Evolutionary conservation across 2,888 invertebrate genomes (phyloP).

Genomic region (Platerodrilus igneus): DNA sequence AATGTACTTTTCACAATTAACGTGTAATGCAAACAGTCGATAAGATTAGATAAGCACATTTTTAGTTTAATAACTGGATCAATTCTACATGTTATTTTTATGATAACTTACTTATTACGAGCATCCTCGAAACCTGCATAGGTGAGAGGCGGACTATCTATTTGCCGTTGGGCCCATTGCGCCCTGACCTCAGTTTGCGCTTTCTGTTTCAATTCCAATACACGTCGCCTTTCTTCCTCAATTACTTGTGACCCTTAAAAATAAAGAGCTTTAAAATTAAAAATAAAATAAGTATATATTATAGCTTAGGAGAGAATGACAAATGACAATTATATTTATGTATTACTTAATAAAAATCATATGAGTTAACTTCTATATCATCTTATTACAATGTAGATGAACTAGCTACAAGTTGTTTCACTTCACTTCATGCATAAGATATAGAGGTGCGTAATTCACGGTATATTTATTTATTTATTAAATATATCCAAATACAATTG

Average conservation of each 20-base stretch:
- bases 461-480: too few species aligned
- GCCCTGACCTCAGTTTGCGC: slow-evolving; percentile 87
- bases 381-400: too few species aligned
- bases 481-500: too few species aligned
- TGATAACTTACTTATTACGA: slow-evolving; percentile 36
- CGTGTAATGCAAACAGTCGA: not conserved
- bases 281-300: too few species aligned
- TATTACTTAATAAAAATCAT: too few species aligned
- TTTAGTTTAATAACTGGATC: slow-evolving; percentile 1
- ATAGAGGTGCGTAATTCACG: too few species aligned
- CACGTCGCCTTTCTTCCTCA: slow-evolving; percentile 83
- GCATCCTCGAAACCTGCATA: slow-evolving; percentile 41
- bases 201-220: slow-evolving; percentile 77
- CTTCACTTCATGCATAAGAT: too few species aligned
- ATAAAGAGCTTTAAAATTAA: too few species aligned
- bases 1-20: slow-evolving; percentile 2
- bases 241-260: slow-evolving; percentile 80
- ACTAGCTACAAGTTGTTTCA: too few species aligned
- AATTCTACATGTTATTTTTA: not conserved
- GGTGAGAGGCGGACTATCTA: slow-evolving; percentile 58
- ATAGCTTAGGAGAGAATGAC: not conserved
- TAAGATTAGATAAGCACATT: slow-evolving; percentile 9
- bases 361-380: too few species aligned
- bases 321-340: too few species aligned
- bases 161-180: slow-evolving; percentile 72